Evolutionary conservation across 2,888 invertebrate species (phyloP), one percentile per base, ranked within the genome.

Genomic region (Yponomeuta plumbellus): DNA sequence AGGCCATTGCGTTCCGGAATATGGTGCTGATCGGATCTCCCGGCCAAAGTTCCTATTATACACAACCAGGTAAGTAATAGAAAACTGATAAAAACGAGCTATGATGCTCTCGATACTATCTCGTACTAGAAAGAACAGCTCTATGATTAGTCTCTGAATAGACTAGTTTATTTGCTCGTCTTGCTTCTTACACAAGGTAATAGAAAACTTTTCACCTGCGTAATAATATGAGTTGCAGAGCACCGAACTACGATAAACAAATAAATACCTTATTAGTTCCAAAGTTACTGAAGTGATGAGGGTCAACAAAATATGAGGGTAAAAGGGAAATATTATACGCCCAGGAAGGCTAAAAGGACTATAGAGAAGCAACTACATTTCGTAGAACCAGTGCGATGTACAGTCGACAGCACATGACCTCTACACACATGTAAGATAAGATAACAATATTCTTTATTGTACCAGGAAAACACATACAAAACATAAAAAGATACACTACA

Each of bases 261-360:
- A 13, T 59, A 59, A 59, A 59, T 59, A 59, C 59, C 59, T 23
- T 59, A 59, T 59, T 59, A 59, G 23, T 59, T 59, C 21, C 22
- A 4, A 59, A 59, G 59, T 59, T 59, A 20, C 13, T 34, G 13
- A 21, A 13, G 23, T 59, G 59, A 59, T 59, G 59, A 58, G 58
- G 58, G 58, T 58, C 58, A 1, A 21, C 22, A 59, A 59, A 59
- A 59, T 21, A 52, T 52, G 44, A 52, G 44, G 44, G 44, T 52
- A 52, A 17, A 17, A 17, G 44, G 17, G 17, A 52, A 17, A 52
- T 52, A 52, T 5, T 17, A 52, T 13, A 17, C 17, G 17, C 17
- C 17, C 13, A 52, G 17, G 17, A 52, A 52, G 44, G 17, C 44
- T 52, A 52, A 52, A n/a, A n/a, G n/a, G n/a, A n/a, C n/a, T n/a